phyloP scores from a whole-genome alignment of 1,140 invertebrate species.

The Magallana ariakensis region DNA sequence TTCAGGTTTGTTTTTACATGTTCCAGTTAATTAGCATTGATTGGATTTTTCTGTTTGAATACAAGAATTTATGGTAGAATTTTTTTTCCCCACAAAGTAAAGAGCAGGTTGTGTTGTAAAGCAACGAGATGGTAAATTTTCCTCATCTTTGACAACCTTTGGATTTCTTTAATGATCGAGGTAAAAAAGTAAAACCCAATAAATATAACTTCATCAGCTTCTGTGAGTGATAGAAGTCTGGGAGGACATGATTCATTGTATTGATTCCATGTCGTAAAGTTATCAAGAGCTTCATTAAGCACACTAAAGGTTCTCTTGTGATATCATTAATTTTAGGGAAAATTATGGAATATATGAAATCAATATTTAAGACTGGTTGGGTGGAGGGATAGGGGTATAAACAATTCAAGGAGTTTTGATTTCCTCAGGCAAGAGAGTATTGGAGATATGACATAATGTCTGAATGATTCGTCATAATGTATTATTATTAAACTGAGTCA shows the following conservation, averaged over 20 bases:
- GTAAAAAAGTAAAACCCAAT: too few species aligned
- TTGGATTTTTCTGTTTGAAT: neutral
- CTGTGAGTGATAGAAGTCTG: too few species aligned
- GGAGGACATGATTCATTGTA: neutral
- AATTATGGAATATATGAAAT: neutral
- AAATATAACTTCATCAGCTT: too few species aligned
- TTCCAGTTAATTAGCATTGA: neutral
- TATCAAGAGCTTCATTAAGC: neutral
- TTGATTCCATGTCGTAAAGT: slow-evolving; percentile 17
- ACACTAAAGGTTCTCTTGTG: neutral
- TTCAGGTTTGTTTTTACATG: slow-evolving; percentile 19
- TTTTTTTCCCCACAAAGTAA: neutral
- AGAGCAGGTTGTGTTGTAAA: too few species aligned
- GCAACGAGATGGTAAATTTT: too few species aligned
- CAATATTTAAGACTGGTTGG: slow-evolving; percentile 15
- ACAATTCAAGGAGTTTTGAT: neutral
- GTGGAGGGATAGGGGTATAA: too few species aligned
- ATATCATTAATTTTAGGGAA: neutral
- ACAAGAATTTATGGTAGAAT: neutral
- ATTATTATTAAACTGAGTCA: slow-evolving; percentile 5
- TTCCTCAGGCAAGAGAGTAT: neutral
- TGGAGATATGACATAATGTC: neutral
- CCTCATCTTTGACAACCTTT: too few species aligned
- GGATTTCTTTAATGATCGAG: too few species aligned
- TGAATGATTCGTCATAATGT: neutral